Percentiles rank a stretch among this genome's conserved stretches.
Evolutionary conservation across 2,797 vertebrate genomes (phyloP).

Genomic region (Macropodus opercularis): DNA sequence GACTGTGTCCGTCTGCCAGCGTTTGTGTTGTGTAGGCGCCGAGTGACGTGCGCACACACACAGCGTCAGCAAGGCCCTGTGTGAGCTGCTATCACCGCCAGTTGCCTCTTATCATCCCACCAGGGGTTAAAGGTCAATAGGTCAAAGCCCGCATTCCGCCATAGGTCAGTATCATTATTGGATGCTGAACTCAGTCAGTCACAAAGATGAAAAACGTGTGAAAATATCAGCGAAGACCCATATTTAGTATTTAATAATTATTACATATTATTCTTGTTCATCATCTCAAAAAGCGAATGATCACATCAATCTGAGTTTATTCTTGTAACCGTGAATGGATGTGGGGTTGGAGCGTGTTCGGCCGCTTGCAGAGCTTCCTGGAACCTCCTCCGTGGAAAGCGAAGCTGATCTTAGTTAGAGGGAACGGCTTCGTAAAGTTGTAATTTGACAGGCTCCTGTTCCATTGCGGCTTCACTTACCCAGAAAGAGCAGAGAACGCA

Average conservation of each 20-base stretch:
- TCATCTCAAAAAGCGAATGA: neutral
- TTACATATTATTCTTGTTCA: neutral
- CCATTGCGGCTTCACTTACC: slow-evolving; percentile 41
- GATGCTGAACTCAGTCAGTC: slow-evolving; percentile 1
- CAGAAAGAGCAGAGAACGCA: slow-evolving; percentile 27
- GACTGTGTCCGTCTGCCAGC: slow-evolving; percentile 2
- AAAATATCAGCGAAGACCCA: neutral
- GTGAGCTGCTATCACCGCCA: slow-evolving; percentile 46
- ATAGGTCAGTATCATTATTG: slow-evolving; percentile 42
- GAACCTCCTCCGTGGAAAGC: slow-evolving; percentile 4
- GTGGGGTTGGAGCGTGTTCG: neutral
- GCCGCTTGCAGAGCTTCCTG: neutral
- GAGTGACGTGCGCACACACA: slow-evolving; percentile 14
- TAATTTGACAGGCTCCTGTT: slow-evolving; percentile 47
- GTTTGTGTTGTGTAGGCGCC: slow-evolving; percentile 2
- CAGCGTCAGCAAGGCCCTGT: slow-evolving; percentile 6
- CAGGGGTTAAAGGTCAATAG: slow-evolving; percentile 48
- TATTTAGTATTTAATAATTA: neutral
- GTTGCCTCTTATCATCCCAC: slow-evolving; percentile 48
- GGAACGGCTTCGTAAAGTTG: slow-evolving; percentile 37
- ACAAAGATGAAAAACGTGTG: neutral
- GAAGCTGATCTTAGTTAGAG: slow-evolving; percentile 6
- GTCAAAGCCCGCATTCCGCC: slow-evolving; percentile 59
- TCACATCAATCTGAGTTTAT: neutral
- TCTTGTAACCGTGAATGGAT: neutral